phyloP scores from a whole-genome alignment of 2,888 invertebrate species.

The Drosophila neonasuta region DNA sequence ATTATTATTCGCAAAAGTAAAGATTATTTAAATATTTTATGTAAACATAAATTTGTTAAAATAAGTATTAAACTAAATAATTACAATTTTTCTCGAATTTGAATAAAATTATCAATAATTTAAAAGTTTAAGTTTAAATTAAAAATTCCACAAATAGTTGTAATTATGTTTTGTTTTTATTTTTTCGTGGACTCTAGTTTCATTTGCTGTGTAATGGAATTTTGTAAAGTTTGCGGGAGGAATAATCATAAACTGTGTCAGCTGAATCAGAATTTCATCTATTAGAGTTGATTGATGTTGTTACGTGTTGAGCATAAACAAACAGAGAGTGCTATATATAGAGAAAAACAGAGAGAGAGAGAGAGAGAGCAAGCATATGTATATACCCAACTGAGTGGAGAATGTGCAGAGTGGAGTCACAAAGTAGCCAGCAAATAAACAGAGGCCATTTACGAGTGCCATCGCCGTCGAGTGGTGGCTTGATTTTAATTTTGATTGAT shows the following conservation, averaged over 20 bases:
- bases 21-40: too few relatives aligned
- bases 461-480: slow-evolving; percentile 38
- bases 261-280: slow-evolving; percentile 6
- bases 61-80: too few relatives aligned
- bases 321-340: background rate
- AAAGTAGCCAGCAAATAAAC: slow-evolving; percentile 28
- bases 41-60: too few relatives aligned
- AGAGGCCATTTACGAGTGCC: slow-evolving; percentile 45
- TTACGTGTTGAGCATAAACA: slow-evolving; percentile 13
- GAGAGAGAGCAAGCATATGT: too few relatives aligned
- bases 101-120: too few relatives aligned
- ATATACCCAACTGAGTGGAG: background rate
- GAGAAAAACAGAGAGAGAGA: too few relatives aligned
- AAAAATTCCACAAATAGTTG: background rate
- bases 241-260: slow-evolving; percentile 4
- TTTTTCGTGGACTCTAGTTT: background rate
- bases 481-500: slow-evolving; percentile 73
- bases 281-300: slow-evolving; percentile 33
- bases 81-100: too few relatives aligned
- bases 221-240: background rate
- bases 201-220: background rate
- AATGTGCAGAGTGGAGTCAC: background rate
- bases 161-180: background rate
- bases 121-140: too few relatives aligned
- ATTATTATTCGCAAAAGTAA: too few relatives aligned